Base-by-base conservation (phyloP, 2,888 invertebrate species). In the Pristionchus maxplancki region DNA sequence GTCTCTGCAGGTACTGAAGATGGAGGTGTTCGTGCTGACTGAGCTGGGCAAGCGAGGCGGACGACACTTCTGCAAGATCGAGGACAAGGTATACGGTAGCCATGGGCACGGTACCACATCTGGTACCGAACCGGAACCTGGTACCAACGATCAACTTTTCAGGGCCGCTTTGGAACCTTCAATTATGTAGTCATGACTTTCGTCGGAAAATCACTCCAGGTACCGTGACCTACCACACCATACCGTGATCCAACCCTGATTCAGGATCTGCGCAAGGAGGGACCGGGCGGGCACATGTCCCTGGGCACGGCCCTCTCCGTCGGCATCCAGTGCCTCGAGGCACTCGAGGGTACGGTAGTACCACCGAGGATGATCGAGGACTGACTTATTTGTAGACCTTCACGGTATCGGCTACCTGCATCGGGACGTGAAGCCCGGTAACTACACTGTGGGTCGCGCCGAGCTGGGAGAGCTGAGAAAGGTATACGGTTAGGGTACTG, bases 181-280 rank as follows among this genome's bases (percentile, higher is more conserved):
- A 93, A 94, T 90, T 94, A 92, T 74, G 93, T 93, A 74, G 93
- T 94, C 34, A 94, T 94, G 93, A 93, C 93, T 20, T 90, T 94
- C n/a, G 94, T 92, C 88, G 92, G 92, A 31, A 92, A 91, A 74
- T 91, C 91, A 34, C 89, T 92, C 8, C 91, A 92, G 89, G 92
- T 92, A 48, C 89, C 88, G 28, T 87, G 20, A 4, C 24, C 13
- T 31, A 4, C 15, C 31, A 28, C 34, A 40, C 40, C 71, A 13
- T 40, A 74, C 24, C 71, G 37, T 86, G 20, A 28, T n/a, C 13
- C 13, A 17, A 6, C 11, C 13, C 28, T 81, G 15, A 20, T 24
- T 20, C 34, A 88, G 88, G 88, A 88, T 71, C 53, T 88, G 34
- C 83, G 88, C 24, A 88, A 88, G 71, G 88, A 67, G 71, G 82